Conservation (phyloP, 1,140 invertebrate genomes). For the Cryptotermes secundus region DNA sequence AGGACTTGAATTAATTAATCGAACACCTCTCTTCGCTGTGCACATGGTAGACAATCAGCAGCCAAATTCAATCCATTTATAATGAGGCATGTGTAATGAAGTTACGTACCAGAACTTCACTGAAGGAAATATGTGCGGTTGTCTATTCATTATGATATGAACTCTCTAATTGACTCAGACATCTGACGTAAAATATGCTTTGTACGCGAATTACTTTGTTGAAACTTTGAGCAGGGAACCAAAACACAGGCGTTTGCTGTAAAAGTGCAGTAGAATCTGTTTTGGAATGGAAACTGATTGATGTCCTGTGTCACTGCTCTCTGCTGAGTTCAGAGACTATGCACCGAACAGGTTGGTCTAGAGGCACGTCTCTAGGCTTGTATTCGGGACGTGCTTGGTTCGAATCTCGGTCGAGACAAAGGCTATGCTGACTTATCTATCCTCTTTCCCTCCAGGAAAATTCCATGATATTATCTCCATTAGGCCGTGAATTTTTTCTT, state of each 20-base stretch:
- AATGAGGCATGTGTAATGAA: neutral
- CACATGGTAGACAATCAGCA: neutral
- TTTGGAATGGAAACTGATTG: neutral
- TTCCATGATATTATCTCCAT: no score
- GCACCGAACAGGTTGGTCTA: no score
- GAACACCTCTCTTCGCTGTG: neutral
- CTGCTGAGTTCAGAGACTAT: neutral
- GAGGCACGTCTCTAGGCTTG: no score
- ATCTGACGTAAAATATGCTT: neutral
- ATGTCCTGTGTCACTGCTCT: neutral
- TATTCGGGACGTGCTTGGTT: no score
- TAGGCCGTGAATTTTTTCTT: no score
- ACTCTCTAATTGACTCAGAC: neutral
- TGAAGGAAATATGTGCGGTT: neutral
- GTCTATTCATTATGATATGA: neutral
- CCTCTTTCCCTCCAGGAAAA: no score
- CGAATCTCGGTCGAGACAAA: no score
- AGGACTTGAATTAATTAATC: constrained; percentile 9
- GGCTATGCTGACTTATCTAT: no score
- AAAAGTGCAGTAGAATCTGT: neutral
- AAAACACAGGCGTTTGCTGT: neutral
- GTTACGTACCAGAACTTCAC: neutral
- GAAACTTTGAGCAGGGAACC: neutral
- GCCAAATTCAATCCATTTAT: neutral
- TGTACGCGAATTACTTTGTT: neutral